A percentile compares a stretch with the other conserved stretches of the same genome.
phyloP scores from a whole-genome alignment of 2,113 vertebrate genomes.

The Python bivittatus region DNA sequence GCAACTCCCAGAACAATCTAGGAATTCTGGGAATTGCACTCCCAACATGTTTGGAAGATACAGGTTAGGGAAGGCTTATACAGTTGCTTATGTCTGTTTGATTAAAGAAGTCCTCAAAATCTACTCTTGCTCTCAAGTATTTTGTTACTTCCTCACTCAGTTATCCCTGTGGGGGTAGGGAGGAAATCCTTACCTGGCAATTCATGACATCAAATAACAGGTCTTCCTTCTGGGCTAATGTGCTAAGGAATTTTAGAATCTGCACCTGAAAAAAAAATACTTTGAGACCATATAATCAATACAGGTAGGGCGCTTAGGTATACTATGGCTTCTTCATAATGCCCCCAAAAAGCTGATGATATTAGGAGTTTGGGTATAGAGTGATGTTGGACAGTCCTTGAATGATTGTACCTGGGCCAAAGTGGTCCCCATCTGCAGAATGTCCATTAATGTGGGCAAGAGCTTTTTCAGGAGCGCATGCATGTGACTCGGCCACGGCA shows the following conservation, averaged over 20 bases:
- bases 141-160: not conserved
- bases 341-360: not conserved
- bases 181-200: conserved; percentile 21
- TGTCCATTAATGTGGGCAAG: conserved; percentile 65
- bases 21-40: not conserved
- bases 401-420: conserved; percentile 56
- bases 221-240: conserved; percentile 20
- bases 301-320: not conserved
- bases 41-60: not conserved
- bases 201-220: conserved; percentile 34
- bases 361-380: not conserved
- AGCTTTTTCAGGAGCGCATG: conserved; percentile 56
- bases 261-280: conserved; percentile 8
- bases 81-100: not conserved
- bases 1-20: not conserved
- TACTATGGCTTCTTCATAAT: not conserved
- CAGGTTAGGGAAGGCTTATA: not conserved
- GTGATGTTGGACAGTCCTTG: not conserved
- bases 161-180: not conserved
- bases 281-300: not conserved
- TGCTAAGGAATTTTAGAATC: conserved; percentile 27
- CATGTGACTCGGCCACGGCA: conserved; percentile 44
- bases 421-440: conserved; percentile 54
- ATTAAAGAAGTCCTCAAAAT: not conserved
- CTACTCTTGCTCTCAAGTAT: not conserved